phyloP scores from a whole-genome alignment of 2,888 invertebrate species.

The Macrophya alboannulata region DNA sequence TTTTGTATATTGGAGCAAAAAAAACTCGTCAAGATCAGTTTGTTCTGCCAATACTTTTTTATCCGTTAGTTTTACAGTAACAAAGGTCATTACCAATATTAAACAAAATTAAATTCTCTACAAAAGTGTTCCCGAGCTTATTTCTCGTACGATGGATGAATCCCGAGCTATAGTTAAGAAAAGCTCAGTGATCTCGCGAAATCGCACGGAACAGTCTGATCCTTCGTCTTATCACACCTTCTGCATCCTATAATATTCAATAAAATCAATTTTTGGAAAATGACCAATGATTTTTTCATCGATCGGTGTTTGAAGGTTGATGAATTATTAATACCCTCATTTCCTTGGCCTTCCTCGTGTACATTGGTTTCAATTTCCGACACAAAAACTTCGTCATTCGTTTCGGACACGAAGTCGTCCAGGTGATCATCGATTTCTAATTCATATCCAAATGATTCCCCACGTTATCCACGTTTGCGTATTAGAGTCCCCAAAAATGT shows the following conservation, averaged over 20 bases:
- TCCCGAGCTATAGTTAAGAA: too few species aligned
- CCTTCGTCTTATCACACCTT: too few species aligned
- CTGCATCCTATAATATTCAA: too few species aligned
- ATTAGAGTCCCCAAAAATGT: too few species aligned
- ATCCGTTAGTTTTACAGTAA: background rate
- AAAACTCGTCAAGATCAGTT: background rate
- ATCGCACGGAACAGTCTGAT: too few species aligned
- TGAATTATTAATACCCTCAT: too few species aligned
- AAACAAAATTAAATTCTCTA: background rate
- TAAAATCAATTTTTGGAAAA: too few species aligned
- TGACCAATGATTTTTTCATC: too few species aligned
- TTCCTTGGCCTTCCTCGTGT: too few species aligned
- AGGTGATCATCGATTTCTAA: background rate
- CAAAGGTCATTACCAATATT: background rate
- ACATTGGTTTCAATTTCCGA: background rate
- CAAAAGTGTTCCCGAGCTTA: background rate
- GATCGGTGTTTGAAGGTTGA: too few species aligned
- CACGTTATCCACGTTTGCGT: background rate
- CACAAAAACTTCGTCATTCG: background rate
- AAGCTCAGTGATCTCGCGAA: too few species aligned
- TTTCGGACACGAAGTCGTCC: background rate
- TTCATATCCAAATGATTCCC: background rate
- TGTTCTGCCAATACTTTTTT: background rate
- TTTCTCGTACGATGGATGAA: too few species aligned
- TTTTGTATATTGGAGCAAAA: background rate